These are phyloP conservation scores for Cydia splendana DNA, from an alignment of 1,140 invertebrate genomes.

Conservation along the genomic window DNA sequence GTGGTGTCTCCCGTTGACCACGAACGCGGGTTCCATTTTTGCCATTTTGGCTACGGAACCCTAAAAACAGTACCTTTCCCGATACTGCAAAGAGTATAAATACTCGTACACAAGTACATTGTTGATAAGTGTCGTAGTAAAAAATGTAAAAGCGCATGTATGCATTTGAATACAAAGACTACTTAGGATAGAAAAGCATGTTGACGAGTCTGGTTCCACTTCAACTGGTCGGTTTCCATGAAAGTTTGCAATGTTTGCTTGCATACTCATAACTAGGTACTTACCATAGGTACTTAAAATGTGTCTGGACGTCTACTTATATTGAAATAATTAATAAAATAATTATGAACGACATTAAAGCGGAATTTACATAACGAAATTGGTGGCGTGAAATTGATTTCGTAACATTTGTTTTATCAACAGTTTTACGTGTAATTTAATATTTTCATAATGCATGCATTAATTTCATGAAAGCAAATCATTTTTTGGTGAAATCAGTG, in stretches of 20 bases:
- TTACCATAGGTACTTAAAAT: neutral
- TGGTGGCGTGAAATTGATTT: too few species aligned
- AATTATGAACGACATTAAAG: too few species aligned
- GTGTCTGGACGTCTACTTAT: too few species aligned
- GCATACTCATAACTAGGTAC: neutral
- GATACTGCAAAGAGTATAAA: neutral
- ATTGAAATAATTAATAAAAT: too few species aligned
- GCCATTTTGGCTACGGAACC: neutral
- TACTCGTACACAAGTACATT: neutral
- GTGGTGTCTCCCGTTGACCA: too few species aligned
- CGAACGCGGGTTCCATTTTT: too few species aligned
- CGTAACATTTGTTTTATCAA: too few species aligned
- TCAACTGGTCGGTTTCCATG: neutral
- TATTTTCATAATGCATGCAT: too few species aligned
- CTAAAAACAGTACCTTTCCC: neutral
- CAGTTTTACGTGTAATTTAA: too few species aligned
- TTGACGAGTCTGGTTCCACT: neutral
- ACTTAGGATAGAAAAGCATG: neutral
- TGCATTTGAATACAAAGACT: neutral
- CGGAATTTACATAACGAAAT: too few species aligned
- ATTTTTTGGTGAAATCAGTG: too few species aligned
- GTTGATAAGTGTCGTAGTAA: constrained; percentile 2
- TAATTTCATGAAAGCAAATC: too few species aligned
- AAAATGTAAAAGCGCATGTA: constrained; percentile 10
- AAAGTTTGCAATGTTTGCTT: neutral